These are phyloP conservation scores for Elysia chlorotica DNA, from an alignment of 1,140 invertebrate species.

Conservation along the genomic window DNA sequence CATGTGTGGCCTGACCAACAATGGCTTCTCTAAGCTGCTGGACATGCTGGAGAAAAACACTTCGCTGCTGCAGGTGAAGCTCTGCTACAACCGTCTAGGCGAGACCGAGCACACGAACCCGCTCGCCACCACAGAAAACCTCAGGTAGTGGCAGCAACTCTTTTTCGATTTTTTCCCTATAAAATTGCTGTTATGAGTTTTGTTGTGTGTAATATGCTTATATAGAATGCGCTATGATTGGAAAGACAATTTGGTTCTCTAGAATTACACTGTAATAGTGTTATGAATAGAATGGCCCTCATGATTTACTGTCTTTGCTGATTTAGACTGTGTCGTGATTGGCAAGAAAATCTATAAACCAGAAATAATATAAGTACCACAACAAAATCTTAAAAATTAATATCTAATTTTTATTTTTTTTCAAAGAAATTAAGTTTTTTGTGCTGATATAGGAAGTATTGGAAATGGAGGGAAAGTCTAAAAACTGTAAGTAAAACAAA, in stretches of 20 bases:
- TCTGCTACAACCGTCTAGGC: slow-evolving; percentile 53
- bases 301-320: no score
- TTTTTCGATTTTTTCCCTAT: neutral
- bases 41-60: slow-evolving; percentile 52
- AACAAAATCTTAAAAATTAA: neutral
- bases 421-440: no score
- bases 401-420: neutral
- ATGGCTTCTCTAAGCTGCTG: slow-evolving; percentile 53
- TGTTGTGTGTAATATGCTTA: neutral
- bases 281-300: neutral
- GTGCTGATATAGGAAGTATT: no score
- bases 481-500: neutral
- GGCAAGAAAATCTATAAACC: no score
- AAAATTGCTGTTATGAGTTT: neutral
- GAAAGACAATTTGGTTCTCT: no score
- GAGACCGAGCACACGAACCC: slow-evolving; percentile 41
- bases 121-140: slow-evolving; percentile 45
- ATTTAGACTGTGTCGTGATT: no score
- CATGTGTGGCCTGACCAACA: slow-evolving; percentile 58
- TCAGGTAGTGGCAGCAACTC: slow-evolving; percentile 25
- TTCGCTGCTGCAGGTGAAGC: slow-evolving; percentile 43
- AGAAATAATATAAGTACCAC: no score
- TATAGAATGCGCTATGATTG: neutral
- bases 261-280: neutral
- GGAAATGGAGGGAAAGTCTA: neutral